Evolutionary conservation across 2,113 vertebrate genomes (phyloP).

Genomic region (Sander vitreus): DNA sequence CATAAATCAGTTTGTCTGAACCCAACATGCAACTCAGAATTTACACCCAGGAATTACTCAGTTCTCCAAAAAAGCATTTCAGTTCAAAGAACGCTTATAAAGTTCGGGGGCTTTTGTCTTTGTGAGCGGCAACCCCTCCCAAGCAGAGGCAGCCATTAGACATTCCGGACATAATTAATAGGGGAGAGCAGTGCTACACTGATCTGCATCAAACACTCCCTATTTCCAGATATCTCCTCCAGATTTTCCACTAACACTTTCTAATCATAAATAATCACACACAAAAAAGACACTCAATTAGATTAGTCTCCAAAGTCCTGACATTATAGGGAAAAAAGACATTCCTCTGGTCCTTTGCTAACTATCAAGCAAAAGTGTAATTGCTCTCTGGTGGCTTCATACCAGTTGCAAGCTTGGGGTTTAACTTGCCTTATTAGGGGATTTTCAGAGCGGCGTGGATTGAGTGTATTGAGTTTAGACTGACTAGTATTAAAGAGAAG

Average conservation of each 20-base stretch:
- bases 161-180: conserved; percentile 81
- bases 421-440: conserved; percentile 85
- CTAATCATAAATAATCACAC: conserved; percentile 87
- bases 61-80: conserved; percentile 58
- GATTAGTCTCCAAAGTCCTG: conserved; percentile 84
- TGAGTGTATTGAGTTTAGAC: conserved; percentile 69
- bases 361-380: conserved; percentile 85
- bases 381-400: conserved; percentile 88
- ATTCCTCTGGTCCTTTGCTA: conserved; percentile 81
- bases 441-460: conserved; percentile 67
- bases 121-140: conserved; percentile 57
- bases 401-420: conserved; percentile 81
- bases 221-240: conserved; percentile 78
- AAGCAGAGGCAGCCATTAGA: conserved; percentile 71
- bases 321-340: conserved; percentile 75
- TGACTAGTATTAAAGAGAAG: conserved; percentile 64
- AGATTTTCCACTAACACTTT: conserved; percentile 83
- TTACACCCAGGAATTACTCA: conserved; percentile 70
- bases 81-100: conserved; percentile 79
- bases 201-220: conserved; percentile 82
- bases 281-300: conserved; percentile 85
- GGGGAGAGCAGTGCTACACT: conserved; percentile 72
- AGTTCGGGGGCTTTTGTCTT: conserved; percentile 73
- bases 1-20: conserved; percentile 65
- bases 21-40: conserved; percentile 39